Percentiles rank a stretch among this genome's conserved stretches.
phyloP scores from a whole-genome alignment of 2,888 invertebrate genomes.

The Hipparchia sbordonii region DNA sequence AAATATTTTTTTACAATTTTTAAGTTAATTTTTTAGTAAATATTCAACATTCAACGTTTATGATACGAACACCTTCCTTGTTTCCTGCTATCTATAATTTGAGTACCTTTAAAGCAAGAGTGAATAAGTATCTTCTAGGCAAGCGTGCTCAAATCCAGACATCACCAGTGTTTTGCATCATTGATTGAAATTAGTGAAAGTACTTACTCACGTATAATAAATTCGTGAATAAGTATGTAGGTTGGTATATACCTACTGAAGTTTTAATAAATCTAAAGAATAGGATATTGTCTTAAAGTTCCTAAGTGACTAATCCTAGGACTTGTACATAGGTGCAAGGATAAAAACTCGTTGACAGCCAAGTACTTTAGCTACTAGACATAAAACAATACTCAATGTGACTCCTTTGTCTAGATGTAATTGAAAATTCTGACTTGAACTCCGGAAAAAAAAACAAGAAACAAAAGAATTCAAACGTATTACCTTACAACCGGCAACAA shows the following conservation, averaged over 20 bases:
- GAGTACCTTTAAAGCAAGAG: no score
- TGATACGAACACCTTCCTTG: no score
- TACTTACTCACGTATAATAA: no score
- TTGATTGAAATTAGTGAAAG: no score
- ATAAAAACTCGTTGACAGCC: constrained; percentile 24
- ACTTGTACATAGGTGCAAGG: neutral
- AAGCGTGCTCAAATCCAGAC: no score
- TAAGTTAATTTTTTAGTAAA: no score
- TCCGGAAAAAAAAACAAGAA: constrained; percentile 64
- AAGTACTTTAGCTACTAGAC: constrained; percentile 34
- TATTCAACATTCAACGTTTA: no score
- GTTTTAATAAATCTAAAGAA: neutral
- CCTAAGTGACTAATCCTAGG: neutral
- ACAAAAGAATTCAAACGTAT: constrained; percentile 74
- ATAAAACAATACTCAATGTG: constrained; percentile 33
- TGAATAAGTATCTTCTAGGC: no score
- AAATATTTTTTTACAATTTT: no score
- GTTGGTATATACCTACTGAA: neutral
- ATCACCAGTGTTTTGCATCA: no score
- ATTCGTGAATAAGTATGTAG: neutral
- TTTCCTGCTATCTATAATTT: no score
- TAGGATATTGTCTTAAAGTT: neutral
- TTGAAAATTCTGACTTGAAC: constrained; percentile 58
- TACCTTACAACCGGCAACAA: constrained; percentile 43
- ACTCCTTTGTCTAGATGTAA: constrained; percentile 43